These are phyloP conservation scores for Eumacrocentrus americanus DNA, from an alignment of 2,888 invertebrate species.

Conservation along the genomic window DNA sequence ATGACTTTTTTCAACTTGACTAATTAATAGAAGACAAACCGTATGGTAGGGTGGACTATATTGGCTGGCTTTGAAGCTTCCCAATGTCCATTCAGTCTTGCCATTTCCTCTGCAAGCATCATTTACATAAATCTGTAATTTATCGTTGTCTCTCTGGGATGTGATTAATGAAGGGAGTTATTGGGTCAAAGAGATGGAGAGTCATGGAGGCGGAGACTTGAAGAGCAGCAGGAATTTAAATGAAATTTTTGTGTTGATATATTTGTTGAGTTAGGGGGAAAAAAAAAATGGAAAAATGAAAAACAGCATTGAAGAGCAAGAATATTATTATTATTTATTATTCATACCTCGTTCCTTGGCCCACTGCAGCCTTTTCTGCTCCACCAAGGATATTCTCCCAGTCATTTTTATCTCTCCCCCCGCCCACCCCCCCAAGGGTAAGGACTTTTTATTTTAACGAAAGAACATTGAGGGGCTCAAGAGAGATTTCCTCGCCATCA, in stretches of 20 bases:
- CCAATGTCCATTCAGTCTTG: conserved; percentile 79
- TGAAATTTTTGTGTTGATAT: no score
- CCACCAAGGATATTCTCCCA: conserved; percentile 70
- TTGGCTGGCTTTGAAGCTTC: conserved; percentile 61
- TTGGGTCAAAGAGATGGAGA: no score
- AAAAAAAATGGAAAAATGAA: no score
- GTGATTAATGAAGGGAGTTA: background rate
- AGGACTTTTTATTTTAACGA: conserved; percentile 2
- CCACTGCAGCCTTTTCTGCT: conserved; percentile 92
- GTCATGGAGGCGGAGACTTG: no score
- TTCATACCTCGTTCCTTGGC: conserved; percentile 91
- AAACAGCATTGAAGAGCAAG: no score
- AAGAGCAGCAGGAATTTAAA: no score
- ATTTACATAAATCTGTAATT: background rate
- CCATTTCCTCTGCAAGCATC: conserved; percentile 74
- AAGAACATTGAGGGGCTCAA: conserved; percentile 14
- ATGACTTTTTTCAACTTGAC: background rate
- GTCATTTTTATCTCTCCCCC: conserved; percentile 27
- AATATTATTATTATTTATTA: no score
- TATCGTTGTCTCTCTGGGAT: background rate
- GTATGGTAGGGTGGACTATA: conserved; percentile 43
- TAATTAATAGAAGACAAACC: conserved; percentile 37
- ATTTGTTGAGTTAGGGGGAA: no score
- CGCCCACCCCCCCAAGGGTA: background rate
- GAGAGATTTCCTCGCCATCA: conserved; percentile 2